Evolutionary conservation across 92 coral and sea anemone genomes (phyloP).

Genomic region (Palythoa caribaeorum): DNA sequence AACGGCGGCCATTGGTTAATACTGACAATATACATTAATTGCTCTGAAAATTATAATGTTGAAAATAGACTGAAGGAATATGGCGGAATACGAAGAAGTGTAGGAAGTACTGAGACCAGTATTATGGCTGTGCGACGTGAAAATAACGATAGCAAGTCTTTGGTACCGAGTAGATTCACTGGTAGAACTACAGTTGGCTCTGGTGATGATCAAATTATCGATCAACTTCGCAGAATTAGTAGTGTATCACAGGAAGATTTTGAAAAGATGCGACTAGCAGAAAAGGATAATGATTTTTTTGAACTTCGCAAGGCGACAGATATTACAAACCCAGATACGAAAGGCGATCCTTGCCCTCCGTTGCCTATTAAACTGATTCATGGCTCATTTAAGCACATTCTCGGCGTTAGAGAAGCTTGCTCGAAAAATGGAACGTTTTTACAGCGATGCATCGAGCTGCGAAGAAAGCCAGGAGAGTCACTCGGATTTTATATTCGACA

Average conservation of each 20-base stretch:
- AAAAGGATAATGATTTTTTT: constrained; percentile 96
- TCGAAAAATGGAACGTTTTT: constrained; percentile 98
- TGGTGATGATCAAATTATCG: constrained; percentile 78
- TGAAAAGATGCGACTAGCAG: constrained; percentile 97
- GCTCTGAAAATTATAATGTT: constrained; percentile 80
- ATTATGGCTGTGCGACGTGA: constrained; percentile 87
- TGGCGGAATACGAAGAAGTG: constrained; percentile 84
- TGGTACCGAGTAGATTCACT: constrained; percentile 81
- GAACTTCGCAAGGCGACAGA: constrained; percentile 96
- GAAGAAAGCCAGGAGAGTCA: constrained; percentile 97
- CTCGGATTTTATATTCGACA: constrained; percentile 99
- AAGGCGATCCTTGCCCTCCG: constrained; percentile 95
- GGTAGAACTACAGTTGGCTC: constrained; percentile 63
- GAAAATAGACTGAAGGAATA: constrained; percentile 79
- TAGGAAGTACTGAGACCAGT: constrained; percentile 50
- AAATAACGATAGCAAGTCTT: constrained; percentile 65
- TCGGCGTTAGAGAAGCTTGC: constrained; percentile 98
- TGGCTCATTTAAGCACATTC: constrained; percentile 88
- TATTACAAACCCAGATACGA: constrained; percentile 94
- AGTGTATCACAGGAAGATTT: constrained; percentile 99
- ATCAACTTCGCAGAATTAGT: constrained; percentile 91
- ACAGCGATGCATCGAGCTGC: constrained; percentile 93
- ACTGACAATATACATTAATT: constrained; percentile 83
- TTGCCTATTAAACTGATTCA: constrained; percentile 95
- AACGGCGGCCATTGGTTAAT: constrained; percentile 65